Evolutionary conservation across 2,888 invertebrate genomes (phyloP), one percentile per base, ranked within the genome.

Genomic region (Drosophila helvetica): DNA sequence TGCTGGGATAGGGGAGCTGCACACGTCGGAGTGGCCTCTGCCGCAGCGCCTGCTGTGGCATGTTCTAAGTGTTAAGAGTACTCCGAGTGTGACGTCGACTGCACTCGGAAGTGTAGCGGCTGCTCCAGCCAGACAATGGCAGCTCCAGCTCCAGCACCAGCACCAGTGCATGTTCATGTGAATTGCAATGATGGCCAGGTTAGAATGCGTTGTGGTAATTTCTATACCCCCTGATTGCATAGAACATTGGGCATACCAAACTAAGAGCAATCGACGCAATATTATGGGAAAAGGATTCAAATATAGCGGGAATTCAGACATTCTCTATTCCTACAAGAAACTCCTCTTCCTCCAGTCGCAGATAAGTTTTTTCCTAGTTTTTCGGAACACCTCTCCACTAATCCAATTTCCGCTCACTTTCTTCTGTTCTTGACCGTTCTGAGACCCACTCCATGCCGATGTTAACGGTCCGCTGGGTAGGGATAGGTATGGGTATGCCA

Each of bases 41-140:
- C 38, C 43, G 19, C 19, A 27, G 46, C 15, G 42, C 9, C 56
- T 22, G 38, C 53, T 19, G 48, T 74, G 55, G 77, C 80, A 80
- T 80, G 86, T 84, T 84, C 88, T 78, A 84, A 84, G 83, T 84
- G 83, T 88, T 84, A 88, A 85, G 74, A 85, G 72, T 79, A 80
- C 76, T 74, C 89, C 86, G 79, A 86, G 86, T 86, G 86, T 86
- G 88, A 86, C 86, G 86, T 87, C 77, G 77, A 74, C 66, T 74
- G 76, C 78, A 80, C 80, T 82, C 88, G 88, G 86, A 88, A 83
- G 88, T 81, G 70, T 74, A 79, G 79, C 81, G 43, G 51, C 56
- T 67, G 73, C 19, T 25, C 38, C 56, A 19, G 63, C 57, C 80
- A 82, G 75, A 80, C 83, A 79, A 82, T 74, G 76, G 79, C 51